Evolutionary conservation across 2,888 invertebrate species (phyloP).

Genomic region (Chaitophorus viminalis): DNA sequence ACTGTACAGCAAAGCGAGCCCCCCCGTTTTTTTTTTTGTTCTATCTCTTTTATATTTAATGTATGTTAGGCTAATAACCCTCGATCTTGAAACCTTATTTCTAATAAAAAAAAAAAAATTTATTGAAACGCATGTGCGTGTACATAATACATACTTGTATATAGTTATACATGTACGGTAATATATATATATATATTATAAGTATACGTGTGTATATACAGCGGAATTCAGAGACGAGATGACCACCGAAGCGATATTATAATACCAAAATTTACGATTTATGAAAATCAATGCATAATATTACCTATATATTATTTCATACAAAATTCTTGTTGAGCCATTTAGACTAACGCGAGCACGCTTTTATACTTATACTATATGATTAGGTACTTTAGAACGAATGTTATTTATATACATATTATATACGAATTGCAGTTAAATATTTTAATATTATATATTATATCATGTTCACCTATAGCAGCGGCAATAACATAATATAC

Average conservation of each 20-base stretch:
- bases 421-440: not conserved
- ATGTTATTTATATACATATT: no score
- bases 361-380: not conserved
- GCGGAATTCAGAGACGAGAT: not conserved
- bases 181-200: not conserved
- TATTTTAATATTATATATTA: not conserved
- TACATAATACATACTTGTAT: not conserved
- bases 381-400: not conserved
- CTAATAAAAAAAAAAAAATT: no score
- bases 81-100: no score
- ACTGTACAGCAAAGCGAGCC: no score
- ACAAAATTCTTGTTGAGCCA: not conserved
- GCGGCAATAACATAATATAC: no score
- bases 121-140: not conserved
- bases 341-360: not conserved
- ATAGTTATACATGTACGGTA: no score
- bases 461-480: no score
- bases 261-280: slow-evolving; percentile 27
- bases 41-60: no score
- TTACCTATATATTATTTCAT: no score
- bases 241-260: slow-evolving; percentile 19
- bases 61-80: no score
- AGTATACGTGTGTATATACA: no score
- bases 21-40: no score
- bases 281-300: not conserved